Evolutionary conservation across 1,140 invertebrate genomes (phyloP).

Genomic region (Aphidius gifuensis): DNA sequence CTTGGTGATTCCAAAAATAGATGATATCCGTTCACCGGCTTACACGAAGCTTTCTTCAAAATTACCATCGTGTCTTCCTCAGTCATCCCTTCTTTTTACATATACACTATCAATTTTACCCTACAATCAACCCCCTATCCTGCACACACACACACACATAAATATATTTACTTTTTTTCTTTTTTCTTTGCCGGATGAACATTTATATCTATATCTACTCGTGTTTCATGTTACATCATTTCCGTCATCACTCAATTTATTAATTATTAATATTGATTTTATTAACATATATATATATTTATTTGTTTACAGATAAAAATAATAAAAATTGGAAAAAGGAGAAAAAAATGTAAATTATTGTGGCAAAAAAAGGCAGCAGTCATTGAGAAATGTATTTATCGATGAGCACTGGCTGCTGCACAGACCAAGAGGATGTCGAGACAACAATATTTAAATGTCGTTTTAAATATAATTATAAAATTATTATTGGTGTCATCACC

Average conservation of each 20-base stretch:
- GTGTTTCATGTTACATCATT: too few relatives aligned
- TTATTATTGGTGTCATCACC: constrained; percentile 12
- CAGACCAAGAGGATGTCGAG: constrained; percentile 50
- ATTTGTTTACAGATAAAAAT: too few relatives aligned
- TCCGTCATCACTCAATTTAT: too few relatives aligned
- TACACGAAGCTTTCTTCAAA: constrained; percentile 20
- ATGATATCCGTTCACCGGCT: constrained; percentile 16
- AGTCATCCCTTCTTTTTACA: background rate
- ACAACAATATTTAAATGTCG: too few relatives aligned
- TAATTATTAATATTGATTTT: too few relatives aligned
- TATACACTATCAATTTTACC: background rate
- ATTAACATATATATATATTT: too few relatives aligned
- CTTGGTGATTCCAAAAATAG: constrained; percentile 16
- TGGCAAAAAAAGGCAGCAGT: constrained; percentile 20
- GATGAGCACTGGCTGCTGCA: constrained; percentile 27
- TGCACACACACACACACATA: too few relatives aligned
- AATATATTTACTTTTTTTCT: too few relatives aligned
- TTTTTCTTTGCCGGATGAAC: too few relatives aligned
- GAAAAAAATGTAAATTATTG: background rate
- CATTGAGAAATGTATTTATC: constrained; percentile 43
- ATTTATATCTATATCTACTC: too few relatives aligned
- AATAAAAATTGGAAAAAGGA: background rate
- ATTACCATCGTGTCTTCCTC: constrained; percentile 6
- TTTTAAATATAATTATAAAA: background rate
- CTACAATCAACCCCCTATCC: background rate